Conservation (phyloP, 2,888 invertebrate genomes). For the Lithophane ornitopus region DNA sequence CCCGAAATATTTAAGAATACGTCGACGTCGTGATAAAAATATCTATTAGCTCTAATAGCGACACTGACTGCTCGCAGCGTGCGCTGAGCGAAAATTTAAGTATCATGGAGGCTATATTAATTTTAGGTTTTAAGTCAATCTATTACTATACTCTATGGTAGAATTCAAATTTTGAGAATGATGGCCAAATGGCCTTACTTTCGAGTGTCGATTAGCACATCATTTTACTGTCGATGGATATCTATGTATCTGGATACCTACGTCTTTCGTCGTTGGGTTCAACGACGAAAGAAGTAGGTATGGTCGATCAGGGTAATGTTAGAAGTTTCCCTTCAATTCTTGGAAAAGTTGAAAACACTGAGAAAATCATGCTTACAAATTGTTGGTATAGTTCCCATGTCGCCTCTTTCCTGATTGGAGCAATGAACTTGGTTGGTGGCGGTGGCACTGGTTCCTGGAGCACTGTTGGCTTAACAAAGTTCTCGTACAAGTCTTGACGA, state of each 20-base stretch:
- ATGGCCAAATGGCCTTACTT: neutral
- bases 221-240: neutral
- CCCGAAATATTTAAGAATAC: no score
- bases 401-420: accelerated
- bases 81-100: neutral
- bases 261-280: neutral
- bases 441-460: neutral
- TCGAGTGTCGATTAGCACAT: neutral
- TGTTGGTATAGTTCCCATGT: neutral
- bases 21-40: neutral
- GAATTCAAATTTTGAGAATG: neutral
- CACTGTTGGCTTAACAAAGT: conserved; percentile 1
- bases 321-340: neutral
- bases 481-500: conserved; percentile 19
- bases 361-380: conserved; percentile 4
- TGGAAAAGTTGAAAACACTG: neutral
- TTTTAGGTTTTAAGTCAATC: no score
- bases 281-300: no score
- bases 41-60: neutral
- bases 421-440: neutral
- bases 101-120: neutral
- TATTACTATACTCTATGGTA: no score
- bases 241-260: neutral
- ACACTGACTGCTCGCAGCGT: neutral
- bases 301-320: neutral